Evolutionary conservation across 2,113 vertebrate species (phyloP).

Genomic region (Artemisiospiza belli): DNA sequence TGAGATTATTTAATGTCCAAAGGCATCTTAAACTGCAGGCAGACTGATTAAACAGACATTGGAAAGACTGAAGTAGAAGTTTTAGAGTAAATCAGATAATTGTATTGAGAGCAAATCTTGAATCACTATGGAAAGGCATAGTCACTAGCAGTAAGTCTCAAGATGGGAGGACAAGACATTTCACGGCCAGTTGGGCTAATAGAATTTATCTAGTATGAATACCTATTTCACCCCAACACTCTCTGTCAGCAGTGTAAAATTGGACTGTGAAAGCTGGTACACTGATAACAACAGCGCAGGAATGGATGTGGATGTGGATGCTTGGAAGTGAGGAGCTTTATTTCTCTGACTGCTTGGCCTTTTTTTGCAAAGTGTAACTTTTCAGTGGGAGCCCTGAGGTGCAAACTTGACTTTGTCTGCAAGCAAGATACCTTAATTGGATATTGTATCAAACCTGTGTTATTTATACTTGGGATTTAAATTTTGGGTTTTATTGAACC

Average conservation of each 20-base stretch:
- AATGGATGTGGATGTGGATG: not conserved
- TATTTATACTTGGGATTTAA: not conserved
- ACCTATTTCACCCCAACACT: not conserved
- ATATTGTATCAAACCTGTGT: not conserved
- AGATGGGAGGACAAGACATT: not conserved
- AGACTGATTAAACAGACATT: not conserved
- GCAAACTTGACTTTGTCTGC: not conserved
- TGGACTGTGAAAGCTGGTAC: not conserved
- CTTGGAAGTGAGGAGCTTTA: not conserved
- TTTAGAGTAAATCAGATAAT: not conserved
- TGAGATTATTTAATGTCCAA: not conserved
- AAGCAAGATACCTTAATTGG: not conserved
- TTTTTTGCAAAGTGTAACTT: not conserved
- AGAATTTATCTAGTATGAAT: not conserved
- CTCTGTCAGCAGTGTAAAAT: not conserved
- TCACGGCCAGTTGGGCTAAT: not conserved
- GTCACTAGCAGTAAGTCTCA: not conserved
- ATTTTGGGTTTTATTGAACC: not conserved
- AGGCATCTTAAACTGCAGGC: not conserved
- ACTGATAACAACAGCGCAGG: accelerated
- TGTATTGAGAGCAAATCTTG: not conserved
- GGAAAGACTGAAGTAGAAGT: not conserved
- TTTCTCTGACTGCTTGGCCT: not conserved
- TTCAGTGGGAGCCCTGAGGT: not conserved
- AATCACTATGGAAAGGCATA: not conserved